Evolutionary conservation across 2,113 vertebrate genomes (phyloP), one percentile per base, ranked within the genome.

Genomic region (Pteronura brasiliensis): DNA sequence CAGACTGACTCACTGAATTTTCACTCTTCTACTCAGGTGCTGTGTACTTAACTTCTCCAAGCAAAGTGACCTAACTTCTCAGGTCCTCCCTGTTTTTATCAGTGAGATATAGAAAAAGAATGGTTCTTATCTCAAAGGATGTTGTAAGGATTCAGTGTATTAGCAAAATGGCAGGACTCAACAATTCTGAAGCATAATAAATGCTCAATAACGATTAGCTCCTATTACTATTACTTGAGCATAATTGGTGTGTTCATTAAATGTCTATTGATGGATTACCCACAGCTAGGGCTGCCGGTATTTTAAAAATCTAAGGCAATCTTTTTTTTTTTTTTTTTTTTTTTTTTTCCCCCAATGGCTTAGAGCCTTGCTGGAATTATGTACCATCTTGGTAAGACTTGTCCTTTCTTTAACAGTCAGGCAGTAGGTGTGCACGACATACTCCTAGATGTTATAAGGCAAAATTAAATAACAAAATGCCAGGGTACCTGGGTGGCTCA

Each of bases 191-290:
- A 94, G 93, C 59, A 55, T 65, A 95, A 47, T 82, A 96, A 96
- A 92, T 94, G 44, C 52, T 91, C 89, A 85, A 31, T 96, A 96
- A 96, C 12, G 31, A 94, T 98, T 93, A 96, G 72, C 88, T 92
- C 63, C 96, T 90, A 96, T 95, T 93, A 85, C 89, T 92, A 93
- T 92, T 88, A 85, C 84, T 94, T 85, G 49, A 94, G 42, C 69
- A 77, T 97, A 97, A 97, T 96, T 93, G 88, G 81, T 97, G 88
- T 96, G 44, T 42, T 97, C 88, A 95, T 69, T 94, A 88, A 96
- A 59, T 93, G 85, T 61, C 85, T 93, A 90, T 93, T 97, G 89
- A 96, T 94, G 67, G 69, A 88, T 96, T 92, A 83, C 27, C 42
- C 55, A 49, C 29, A 79, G 57, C 31, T 34, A 88, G 57, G 76